A percentile compares a stretch with the other conserved stretches of the same genome.
phyloP scores from a whole-genome alignment of 2,113 vertebrate species.

The Clarias magur region DNA sequence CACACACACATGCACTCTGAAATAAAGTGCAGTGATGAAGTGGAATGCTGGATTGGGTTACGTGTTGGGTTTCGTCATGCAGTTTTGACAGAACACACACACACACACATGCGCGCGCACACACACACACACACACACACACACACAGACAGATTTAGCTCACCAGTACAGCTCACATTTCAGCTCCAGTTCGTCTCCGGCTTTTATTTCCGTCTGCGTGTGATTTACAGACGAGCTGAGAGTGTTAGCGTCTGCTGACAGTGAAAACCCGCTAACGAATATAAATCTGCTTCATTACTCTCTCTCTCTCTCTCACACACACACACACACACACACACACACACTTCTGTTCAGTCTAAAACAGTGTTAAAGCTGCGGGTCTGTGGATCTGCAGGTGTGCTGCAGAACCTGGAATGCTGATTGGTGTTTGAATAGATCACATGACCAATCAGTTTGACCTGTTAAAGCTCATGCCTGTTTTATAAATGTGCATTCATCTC shows the following conservation, averaged over 20 bases:
- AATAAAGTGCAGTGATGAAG: neutral
- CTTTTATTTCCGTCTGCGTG: neutral
- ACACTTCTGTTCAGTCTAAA: neutral
- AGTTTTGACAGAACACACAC: constrained; percentile 5
- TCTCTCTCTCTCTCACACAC: no score
- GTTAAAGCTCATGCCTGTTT: neutral
- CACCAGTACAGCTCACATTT: constrained; percentile 10
- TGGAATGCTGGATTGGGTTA: neutral
- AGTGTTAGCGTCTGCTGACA: neutral
- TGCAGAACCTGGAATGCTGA: neutral
- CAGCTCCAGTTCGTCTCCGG: neutral
- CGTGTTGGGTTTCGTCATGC: constrained; percentile 32
- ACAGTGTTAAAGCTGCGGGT: neutral
- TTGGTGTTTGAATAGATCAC: neutral
- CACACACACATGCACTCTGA: neutral
- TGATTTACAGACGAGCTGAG: constrained; percentile 4
- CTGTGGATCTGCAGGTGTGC: neutral
- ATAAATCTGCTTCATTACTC: neutral
- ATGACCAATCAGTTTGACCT: neutral
- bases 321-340: neutral
- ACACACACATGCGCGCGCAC: neutral
- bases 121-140: neutral
- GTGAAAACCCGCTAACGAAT: neutral
- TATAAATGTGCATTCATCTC: neutral
- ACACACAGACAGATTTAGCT: constrained; percentile 47